phyloP scores from a whole-genome alignment of 2,113 vertebrate genomes.

The Microcebus griseorufus region DNA sequence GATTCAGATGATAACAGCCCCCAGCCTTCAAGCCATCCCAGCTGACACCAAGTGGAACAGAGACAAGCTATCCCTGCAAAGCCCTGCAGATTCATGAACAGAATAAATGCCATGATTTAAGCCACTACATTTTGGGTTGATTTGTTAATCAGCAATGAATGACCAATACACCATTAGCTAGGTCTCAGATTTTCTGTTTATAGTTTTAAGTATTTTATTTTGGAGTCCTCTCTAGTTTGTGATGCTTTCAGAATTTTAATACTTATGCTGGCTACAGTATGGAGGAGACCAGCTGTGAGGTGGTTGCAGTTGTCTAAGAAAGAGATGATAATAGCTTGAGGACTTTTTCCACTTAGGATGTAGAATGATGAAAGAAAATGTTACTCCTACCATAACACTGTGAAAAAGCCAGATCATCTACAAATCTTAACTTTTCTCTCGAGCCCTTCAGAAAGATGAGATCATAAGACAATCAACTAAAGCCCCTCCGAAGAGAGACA shows the following conservation, averaged over 20 bases:
- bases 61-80: background rate
- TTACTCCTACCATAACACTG: background rate
- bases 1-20: background rate
- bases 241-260: background rate
- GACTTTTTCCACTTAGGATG: background rate
- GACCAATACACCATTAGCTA: background rate
- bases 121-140: background rate
- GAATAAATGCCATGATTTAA: background rate
- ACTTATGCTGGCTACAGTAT: background rate
- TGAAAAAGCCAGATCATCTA: background rate
- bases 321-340: background rate
- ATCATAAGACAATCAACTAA: background rate
- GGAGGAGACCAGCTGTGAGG: background rate
- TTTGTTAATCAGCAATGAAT: background rate
- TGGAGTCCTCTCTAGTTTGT: background rate
- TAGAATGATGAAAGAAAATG: background rate
- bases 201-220: conserved; percentile 8
- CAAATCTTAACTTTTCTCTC: background rate
- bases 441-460: background rate
- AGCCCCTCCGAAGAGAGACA: background rate
- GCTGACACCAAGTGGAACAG: background rate
- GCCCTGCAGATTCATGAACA: background rate
- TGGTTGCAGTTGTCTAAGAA: background rate
- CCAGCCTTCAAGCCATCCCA: background rate
- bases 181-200: conserved; percentile 10